Percentiles rank a stretch among this genome's conserved stretches.
Conservation (phyloP, 1,140 invertebrate genomes). For the Asobara japonica region DNA sequence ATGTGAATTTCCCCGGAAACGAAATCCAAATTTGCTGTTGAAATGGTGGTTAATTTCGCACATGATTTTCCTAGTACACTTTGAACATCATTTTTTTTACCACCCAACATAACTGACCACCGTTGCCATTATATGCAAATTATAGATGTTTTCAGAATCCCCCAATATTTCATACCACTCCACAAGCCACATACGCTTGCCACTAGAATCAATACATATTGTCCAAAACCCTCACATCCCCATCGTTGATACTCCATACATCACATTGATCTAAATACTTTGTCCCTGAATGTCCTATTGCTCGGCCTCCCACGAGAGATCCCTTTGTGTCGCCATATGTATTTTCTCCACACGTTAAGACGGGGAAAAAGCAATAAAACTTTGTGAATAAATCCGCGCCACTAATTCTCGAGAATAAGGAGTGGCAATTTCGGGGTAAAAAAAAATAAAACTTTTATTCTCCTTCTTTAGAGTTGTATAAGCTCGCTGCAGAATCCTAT, state of each 20-base stretch:
- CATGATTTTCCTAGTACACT: too few relatives aligned
- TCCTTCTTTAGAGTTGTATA: slow-evolving; percentile 5
- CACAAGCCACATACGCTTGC: too few relatives aligned
- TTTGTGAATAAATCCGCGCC: slow-evolving; percentile 29
- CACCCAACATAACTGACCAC: too few relatives aligned
- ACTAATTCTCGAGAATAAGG: slow-evolving; percentile 29
- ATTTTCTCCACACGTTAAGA: background rate
- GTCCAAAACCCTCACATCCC: too few relatives aligned
- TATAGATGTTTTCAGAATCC: background rate
- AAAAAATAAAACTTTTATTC: background rate
- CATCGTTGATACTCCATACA: background rate
- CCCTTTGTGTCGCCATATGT: background rate
- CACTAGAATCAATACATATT: too few relatives aligned
- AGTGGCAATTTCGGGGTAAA: slow-evolving; percentile 12
- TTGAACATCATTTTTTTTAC: too few relatives aligned
- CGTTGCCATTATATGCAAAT: too few relatives aligned
- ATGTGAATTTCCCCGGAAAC: too few relatives aligned
- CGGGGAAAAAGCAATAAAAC: slow-evolving; percentile 14
- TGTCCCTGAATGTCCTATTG: background rate
- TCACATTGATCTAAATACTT: background rate
- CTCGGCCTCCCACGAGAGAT: background rate
- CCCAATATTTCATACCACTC: too few relatives aligned
- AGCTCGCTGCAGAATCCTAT: slow-evolving; percentile 18
- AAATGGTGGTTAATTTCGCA: too few relatives aligned
- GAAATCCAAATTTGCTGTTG: too few relatives aligned